phyloP scores from a whole-genome alignment of 2,113 vertebrate species.

The Arenaria interpres region DNA sequence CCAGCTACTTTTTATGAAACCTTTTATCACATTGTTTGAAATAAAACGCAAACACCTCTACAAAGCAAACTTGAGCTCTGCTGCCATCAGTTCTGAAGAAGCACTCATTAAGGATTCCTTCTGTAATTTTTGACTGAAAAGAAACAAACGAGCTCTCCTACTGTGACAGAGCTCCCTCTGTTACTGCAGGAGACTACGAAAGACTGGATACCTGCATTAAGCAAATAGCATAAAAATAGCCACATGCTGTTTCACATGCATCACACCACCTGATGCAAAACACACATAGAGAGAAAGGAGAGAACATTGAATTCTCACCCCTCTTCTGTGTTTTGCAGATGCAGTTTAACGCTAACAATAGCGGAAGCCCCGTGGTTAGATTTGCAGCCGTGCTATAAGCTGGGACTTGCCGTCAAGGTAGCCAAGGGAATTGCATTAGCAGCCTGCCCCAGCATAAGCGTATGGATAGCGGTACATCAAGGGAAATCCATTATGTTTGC shows the following conservation, averaged over 20 bases:
- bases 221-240: not conserved
- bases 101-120: not conserved
- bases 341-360: not conserved
- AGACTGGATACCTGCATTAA: not conserved
- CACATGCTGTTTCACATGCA: not conserved
- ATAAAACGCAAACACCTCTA: not conserved
- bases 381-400: not conserved
- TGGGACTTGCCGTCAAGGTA: not conserved
- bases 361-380: not conserved
- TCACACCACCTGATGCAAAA: not conserved
- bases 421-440: not conserved
- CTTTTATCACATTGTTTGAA: constrained; percentile 1
- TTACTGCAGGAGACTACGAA: not conserved
- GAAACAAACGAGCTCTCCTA: not conserved
- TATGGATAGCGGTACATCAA: not conserved
- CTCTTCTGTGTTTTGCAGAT: not conserved
- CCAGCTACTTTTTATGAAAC: not conserved
- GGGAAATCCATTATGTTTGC: constrained; percentile 21
- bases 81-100: not conserved
- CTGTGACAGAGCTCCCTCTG: not conserved
- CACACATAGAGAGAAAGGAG: not conserved
- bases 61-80: not conserved
- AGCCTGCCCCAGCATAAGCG: not conserved
- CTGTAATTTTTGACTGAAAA: constrained; percentile 16
- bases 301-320: not conserved